Conservation (phyloP, 2,888 invertebrate species). For the Archaeoteleia sp. region DNA sequence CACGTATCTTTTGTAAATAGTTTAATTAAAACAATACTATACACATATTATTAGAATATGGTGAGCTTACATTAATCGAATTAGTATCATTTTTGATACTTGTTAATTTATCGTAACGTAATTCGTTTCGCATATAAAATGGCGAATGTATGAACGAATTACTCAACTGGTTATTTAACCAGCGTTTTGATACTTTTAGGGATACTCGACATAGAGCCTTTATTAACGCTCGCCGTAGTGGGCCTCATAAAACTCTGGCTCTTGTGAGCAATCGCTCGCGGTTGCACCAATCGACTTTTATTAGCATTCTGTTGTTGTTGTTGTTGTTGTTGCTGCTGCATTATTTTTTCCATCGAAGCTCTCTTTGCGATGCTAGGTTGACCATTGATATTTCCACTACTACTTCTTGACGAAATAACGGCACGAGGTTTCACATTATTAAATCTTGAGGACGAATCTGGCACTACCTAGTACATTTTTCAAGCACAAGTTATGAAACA, state of each 20-base stretch:
- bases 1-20: slow-evolving; percentile 7
- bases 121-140: too few species aligned
- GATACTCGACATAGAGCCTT: slow-evolving; percentile 76
- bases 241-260: slow-evolving; percentile 86
- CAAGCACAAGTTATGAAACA: too few species aligned
- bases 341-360: slow-evolving; percentile 52
- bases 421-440: slow-evolving; percentile 37
- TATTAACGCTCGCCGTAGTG: slow-evolving; percentile 88
- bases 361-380: slow-evolving; percentile 57
- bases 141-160: neutral
- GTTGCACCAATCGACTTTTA: slow-evolving; percentile 66
- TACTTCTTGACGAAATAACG: slow-evolving; percentile 71
- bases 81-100: slow-evolving; percentile 1
- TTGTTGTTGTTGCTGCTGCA: too few species aligned
- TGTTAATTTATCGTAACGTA: too few species aligned
- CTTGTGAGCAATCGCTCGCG: slow-evolving; percentile 55
- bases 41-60: slow-evolving; percentile 29
- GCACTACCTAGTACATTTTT: slow-evolving; percentile 41
- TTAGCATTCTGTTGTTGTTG: slow-evolving; percentile 17
- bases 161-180: slow-evolving; percentile 58
- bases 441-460: slow-evolving; percentile 46
- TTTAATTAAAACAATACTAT: slow-evolving; percentile 41
- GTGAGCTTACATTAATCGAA: slow-evolving; percentile 3
- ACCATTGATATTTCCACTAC: slow-evolving; percentile 75
- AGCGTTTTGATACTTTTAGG: slow-evolving; percentile 70